Conservation (phyloP, 2,113 vertebrate species). For the Phasianus colchicus region DNA sequence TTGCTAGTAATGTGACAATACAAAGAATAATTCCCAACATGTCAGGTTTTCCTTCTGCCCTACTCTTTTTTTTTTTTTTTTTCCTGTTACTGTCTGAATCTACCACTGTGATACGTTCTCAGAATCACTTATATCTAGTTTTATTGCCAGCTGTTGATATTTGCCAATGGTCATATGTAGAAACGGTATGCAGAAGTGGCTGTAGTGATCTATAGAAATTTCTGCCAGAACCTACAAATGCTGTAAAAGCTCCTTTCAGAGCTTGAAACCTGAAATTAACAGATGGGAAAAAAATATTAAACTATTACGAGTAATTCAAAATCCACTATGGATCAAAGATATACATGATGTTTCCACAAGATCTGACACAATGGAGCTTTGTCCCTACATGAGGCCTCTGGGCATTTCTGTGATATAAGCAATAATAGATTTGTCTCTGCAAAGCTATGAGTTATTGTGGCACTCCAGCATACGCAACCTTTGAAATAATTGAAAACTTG, state of each 20-base stretch:
- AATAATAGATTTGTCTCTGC: slow-evolving; percentile 42
- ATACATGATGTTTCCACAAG: slow-evolving; percentile 41
- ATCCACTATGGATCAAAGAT: slow-evolving; percentile 47
- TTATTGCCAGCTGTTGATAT: background rate
- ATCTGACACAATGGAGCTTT: slow-evolving; percentile 56
- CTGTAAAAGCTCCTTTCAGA: slow-evolving; percentile 49
- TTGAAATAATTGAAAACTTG: slow-evolving; percentile 60
- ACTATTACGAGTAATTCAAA: slow-evolving; percentile 50
- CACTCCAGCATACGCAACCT: slow-evolving; percentile 3
- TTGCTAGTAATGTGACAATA: background rate
- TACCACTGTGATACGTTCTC: background rate
- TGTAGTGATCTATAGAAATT: background rate
- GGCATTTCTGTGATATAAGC: slow-evolving; percentile 34
- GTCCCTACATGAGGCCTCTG: slow-evolving; percentile 49
- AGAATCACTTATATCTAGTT: background rate
- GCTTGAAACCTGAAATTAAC: slow-evolving; percentile 44
- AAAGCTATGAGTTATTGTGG: slow-evolving; percentile 36
- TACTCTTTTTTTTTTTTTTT: background rate
- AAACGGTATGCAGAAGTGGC: background rate
- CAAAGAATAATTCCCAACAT: background rate
- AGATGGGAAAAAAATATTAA: slow-evolving; percentile 29
- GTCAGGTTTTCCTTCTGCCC: background rate
- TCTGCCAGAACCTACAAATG: slow-evolving; percentile 16
- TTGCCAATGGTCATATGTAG: background rate
- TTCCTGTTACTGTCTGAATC: background rate